Evolutionary conservation across 2,888 invertebrate species (phyloP), one percentile per base, ranked within the genome.

Genomic region (Teleogryllus oceanicus): DNA sequence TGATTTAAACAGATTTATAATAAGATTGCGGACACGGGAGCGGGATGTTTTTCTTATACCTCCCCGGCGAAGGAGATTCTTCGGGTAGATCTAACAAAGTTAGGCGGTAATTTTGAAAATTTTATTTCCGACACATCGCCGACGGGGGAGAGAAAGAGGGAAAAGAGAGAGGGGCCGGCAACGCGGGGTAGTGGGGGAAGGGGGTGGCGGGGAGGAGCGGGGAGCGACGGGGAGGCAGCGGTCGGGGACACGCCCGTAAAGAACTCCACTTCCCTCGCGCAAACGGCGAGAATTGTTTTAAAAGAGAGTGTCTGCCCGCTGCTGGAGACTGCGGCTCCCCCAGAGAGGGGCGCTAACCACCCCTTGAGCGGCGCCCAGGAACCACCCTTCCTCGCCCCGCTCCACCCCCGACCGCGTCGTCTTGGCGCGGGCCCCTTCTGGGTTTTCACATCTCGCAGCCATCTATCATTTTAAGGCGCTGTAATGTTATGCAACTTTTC

Each of bases 81-180:
- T 62, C n/a, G 62, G 62, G 62, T 62, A 62, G 62, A 62, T 62
- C 62, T 62, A 62, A 62, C 62, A 62, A 62, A 62, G 62, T 62
- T 62, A 62, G 62, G 62, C 62, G 13, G 62, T 62, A 62, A 62
- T 62, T 62, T 62, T 62, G 62, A 62, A 62, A 62, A 62, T 62
- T 62, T 62, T 62, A 62, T 62, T 62, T 62, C 62, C 62, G 62
- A 62, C 62, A 62, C 62, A 62, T 62, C 62, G 62, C 62, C 62
- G 16, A 13, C 62, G n/a, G 62, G 62, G 37, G 37, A n/a, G 12
- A n/a, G 13, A 18, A n/a, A 62, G n/a, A 62, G n/a, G 4, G 13
- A 4, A n/a, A 62, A 13, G 62, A 18, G 16, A n/a, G 8, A 24
- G 24, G 10, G 62, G 11, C 3, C 1, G 62, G n/a, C 13, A 62